phyloP scores from a whole-genome alignment of 2,113 vertebrate genomes.

The human (Homo sapiens) region DNA sequence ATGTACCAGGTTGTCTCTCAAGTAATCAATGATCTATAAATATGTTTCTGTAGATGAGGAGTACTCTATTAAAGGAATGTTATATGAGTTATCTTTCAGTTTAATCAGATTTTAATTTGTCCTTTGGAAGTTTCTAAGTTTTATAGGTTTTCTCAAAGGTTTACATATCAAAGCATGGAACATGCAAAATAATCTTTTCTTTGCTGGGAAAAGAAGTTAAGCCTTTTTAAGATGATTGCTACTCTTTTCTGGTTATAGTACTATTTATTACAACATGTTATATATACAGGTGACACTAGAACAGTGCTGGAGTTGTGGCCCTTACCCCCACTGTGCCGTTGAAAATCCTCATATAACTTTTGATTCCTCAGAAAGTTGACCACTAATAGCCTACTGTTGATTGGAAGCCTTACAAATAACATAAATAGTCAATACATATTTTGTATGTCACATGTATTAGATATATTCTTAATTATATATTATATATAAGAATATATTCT shows the following conservation, averaged over 20 bases:
- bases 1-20: not conserved
- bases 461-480: not conserved
- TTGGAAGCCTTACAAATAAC: not conserved
- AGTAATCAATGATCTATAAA: not conserved
- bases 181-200: not conserved
- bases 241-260: not conserved
- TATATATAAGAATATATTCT: not conserved
- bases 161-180: not conserved
- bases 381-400: not conserved
- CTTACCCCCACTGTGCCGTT: not conserved
- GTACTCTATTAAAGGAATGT: not conserved
- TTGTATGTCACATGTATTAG: not conserved
- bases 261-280: not conserved
- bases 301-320: not conserved
- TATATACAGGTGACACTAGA: not conserved
- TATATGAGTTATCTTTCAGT: not conserved
- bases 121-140: not conserved
- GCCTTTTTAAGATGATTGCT: not conserved
- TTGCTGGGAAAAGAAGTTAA: not conserved
- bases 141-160: not conserved
- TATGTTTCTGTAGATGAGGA: not conserved
- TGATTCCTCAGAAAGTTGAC: not conserved
- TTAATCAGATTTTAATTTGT: conserved; percentile 19
- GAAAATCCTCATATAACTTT: not conserved
- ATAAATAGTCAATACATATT: not conserved